Conservation (phyloP, 35 echinoderm and acorn worm species). For the Lytechinus variegatus region DNA sequence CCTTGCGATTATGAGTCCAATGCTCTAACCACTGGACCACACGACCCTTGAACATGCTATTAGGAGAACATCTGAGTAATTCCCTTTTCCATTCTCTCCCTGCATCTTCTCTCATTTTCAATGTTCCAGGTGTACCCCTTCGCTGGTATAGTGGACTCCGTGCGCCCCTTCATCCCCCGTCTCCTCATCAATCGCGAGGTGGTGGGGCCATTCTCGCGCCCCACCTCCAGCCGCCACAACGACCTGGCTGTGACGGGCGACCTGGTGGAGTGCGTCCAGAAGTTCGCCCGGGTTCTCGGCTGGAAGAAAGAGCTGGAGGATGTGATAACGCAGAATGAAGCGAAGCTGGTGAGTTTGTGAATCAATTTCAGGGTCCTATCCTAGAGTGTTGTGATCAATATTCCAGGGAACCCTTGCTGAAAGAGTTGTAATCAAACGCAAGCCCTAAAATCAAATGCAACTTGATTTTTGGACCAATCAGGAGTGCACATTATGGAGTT, state of each 20-base stretch:
- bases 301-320: constrained; percentile 96
- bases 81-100: background rate
- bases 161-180: constrained; percentile 76
- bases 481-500: no score
- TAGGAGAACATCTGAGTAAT: no score
- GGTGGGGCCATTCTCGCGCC: constrained; percentile 77
- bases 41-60: no score
- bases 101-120: background rate
- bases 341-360: constrained; percentile 63
- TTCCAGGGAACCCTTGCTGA: no score
- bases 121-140: constrained; percentile 89
- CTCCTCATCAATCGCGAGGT: constrained; percentile 89
- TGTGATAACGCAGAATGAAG: constrained; percentile 83
- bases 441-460: no score
- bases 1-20: no score
- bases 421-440: no score
- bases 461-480: no score
- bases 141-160: constrained; percentile 92
- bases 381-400: no score
- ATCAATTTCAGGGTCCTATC: no score
- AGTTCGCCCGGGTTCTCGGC: constrained; percentile 85
- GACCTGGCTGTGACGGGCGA: constrained; percentile 85
- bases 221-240: constrained; percentile 61
- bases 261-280: constrained; percentile 86
- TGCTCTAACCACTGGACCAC: no score